Base-by-base conservation (phyloP, 2,888 invertebrate genomes). In the Brachypterus glaber region DNA sequence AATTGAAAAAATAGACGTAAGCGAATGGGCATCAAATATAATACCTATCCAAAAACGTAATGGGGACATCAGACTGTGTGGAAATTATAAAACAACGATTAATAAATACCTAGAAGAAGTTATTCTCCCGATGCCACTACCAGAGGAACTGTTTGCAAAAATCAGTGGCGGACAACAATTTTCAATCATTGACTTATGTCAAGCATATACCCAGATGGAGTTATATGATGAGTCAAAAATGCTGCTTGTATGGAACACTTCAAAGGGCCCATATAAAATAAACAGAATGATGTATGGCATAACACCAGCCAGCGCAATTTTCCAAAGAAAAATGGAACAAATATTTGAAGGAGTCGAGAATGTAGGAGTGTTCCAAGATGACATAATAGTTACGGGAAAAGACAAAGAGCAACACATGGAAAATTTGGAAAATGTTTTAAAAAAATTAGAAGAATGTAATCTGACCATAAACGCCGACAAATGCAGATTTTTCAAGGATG, bases 261-360 rank as follows among this genome's bases (percentile, higher is more conserved):
- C 57, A 25, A 53, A 53, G 26, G 61, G 63, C 0, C 32, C 64
- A 3, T 64, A 49, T 40, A 39, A 45, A 12, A 53, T 55, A 26
- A 58, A 58, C 26, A 49, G 61, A 17, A 39, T 63, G 15, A 55
- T 57, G 3, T 62, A 53, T 48, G 64, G 64, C 2, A 35, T 37
- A n/a, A 41, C 21, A 9, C 49, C 53, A 13, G 60, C 62, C n/a
- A 54, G 58, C 7, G 53, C 55, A 3, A 56, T 59, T 30, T 61
- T 63, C 44, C 60, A 61, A 35, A 35, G 45, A 17, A 47, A 48
- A 9, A 45, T 60, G 30, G 62, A 63, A 39, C 41, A 49, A 29
- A 39, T 59, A 17, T 36, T 63, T n/a, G 35, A 37, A 25, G 58
- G 53, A 8, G 41, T 55, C 1, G 45, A 50, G 3, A 49, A 45